Evolutionary conservation across 2,113 vertebrate genomes (phyloP), one percentile per base, ranked within the genome.

Genomic region (Paraplagusia blochii): DNA sequence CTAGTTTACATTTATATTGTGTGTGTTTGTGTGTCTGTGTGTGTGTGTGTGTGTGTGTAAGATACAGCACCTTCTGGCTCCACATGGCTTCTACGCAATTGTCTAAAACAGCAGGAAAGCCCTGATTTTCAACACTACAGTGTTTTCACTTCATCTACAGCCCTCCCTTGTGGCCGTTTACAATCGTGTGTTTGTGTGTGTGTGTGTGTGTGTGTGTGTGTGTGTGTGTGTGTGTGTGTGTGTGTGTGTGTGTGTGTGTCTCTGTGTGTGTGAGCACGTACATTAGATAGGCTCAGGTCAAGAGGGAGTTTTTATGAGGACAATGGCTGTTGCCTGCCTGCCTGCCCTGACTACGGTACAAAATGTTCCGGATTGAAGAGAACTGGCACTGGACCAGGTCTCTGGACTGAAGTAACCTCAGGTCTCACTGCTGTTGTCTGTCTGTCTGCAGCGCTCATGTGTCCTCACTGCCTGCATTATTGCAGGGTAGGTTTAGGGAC

Each of bases 341-440:
- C 59, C 47, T 77, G 66, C 53, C 53, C 74, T 58, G 34, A 47
- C 53, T 59, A 53, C 29, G 14, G 80, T 81, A 79, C 84, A 85
- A 54, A 80, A 69, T 83, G 86, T 88, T 77, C 82, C 85, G 78
- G 80, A 75, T 80, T 36, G 76, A 85, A 65, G 58, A 65, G 59
- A 66, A 29, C 44, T 87, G 84, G 78, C 72, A n/a, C 16, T 0
- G 15, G 11, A 63, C 72, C 83, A 86, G 82, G 62, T 69, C 71
- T 63, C 63, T 65, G 77, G 82, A 84, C 80, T 80, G 71, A 63
- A 71, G 71, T 73, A 77, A 84, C 79, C 71, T 73, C 51, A 11
- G 22, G 40, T 42, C 64, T 44, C 66, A 36, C 67, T 53, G 7
- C 60, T 57, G n/a, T n/a, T n/a, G n/a, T n/a, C n/a, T n/a, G n/a